Evolutionary conservation across 1,140 invertebrate species (phyloP).

Genomic region (Drosophila takahashii): DNA sequence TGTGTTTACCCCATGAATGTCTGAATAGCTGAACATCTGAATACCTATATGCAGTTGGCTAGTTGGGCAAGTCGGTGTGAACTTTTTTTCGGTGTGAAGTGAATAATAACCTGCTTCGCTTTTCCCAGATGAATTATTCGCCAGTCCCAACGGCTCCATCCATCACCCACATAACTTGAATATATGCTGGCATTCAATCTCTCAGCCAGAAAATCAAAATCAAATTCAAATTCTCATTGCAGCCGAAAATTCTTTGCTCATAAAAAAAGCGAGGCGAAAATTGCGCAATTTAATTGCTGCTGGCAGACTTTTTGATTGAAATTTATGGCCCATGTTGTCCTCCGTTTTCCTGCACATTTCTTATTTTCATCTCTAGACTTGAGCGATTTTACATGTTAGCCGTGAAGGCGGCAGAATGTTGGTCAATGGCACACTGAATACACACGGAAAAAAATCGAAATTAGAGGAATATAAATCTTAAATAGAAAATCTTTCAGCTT

Average conservation of each 20-base stretch:
- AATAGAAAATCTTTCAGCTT: too few relatives aligned
- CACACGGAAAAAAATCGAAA: neutral
- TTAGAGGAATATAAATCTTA: neutral
- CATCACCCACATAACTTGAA: slow-evolving; percentile 20
- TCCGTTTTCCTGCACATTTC: slow-evolving; percentile 43
- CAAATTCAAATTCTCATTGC: slow-evolving; percentile 24
- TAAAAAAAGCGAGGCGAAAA: slow-evolving; percentile 35
- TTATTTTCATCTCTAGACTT: slow-evolving; percentile 15
- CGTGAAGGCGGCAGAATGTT: slow-evolving; percentile 54
- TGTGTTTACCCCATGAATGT: neutral
- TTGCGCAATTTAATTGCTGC: slow-evolving; percentile 78
- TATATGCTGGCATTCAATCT: slow-evolving; percentile 33
- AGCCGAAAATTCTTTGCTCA: slow-evolving; percentile 4
- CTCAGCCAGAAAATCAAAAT: slow-evolving; percentile 18
- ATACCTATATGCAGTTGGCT: slow-evolving; percentile 8
- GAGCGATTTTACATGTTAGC: slow-evolving; percentile 17
- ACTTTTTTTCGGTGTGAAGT: slow-evolving; percentile 13
- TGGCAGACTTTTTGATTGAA: slow-evolving; percentile 68
- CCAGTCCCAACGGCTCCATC: slow-evolving; percentile 17
- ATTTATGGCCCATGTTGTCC: slow-evolving; percentile 75
- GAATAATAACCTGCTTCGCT: slow-evolving; percentile 13
- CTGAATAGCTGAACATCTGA: neutral
- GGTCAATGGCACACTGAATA: slow-evolving; percentile 65
- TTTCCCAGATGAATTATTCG: slow-evolving; percentile 11
- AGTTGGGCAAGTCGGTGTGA: slow-evolving; percentile 36